A percentile compares a stretch with the other conserved stretches of the same genome.
These are phyloP conservation scores for Axis porcinus DNA, from an alignment of 2,113 vertebrate species.

Conservation along the genomic window DNA sequence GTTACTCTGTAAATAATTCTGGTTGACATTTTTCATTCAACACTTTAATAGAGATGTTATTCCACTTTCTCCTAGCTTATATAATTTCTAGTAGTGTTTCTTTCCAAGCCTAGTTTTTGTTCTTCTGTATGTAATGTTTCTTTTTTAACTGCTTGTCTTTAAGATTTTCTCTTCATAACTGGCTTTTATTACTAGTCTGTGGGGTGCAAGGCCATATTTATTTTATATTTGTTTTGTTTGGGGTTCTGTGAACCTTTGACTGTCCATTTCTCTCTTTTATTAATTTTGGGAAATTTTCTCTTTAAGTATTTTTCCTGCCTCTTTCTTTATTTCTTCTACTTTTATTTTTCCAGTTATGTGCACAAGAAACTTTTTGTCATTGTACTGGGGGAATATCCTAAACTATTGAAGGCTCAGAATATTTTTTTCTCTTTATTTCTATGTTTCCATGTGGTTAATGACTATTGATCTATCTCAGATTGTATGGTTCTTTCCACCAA, in stretches of 20 bases:
- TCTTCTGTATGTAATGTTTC: not conserved
- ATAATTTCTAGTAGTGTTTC: not conserved
- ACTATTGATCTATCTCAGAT: too few species aligned
- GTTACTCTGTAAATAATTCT: not conserved
- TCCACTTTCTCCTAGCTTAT: not conserved
- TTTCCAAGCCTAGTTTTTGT: not conserved
- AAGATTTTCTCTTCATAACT: not conserved
- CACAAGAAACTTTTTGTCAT: too few species aligned
- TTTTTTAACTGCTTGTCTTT: not conserved
- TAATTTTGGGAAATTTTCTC: not conserved
- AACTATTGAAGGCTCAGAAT: too few species aligned
- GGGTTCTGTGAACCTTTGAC: not conserved
- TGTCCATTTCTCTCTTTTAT: not conserved
- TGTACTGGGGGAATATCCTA: too few species aligned
- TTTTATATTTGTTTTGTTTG: not conserved
- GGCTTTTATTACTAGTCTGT: not conserved
- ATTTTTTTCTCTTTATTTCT: too few species aligned
- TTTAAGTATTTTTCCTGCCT: too few species aligned
- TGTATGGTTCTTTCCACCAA: too few species aligned
- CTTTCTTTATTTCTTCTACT: too few species aligned
- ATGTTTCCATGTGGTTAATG: too few species aligned
- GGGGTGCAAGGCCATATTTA: not conserved
- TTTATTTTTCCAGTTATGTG: too few species aligned
- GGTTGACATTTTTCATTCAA: not conserved
- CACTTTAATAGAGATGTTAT: not conserved